A percentile compares a stretch with the other conserved stretches of the same genome.
These are phyloP conservation scores for Oceanodroma leucorhoa DNA, from an alignment of 2,797 vertebrate genomes.

Conservation along the genomic window DNA sequence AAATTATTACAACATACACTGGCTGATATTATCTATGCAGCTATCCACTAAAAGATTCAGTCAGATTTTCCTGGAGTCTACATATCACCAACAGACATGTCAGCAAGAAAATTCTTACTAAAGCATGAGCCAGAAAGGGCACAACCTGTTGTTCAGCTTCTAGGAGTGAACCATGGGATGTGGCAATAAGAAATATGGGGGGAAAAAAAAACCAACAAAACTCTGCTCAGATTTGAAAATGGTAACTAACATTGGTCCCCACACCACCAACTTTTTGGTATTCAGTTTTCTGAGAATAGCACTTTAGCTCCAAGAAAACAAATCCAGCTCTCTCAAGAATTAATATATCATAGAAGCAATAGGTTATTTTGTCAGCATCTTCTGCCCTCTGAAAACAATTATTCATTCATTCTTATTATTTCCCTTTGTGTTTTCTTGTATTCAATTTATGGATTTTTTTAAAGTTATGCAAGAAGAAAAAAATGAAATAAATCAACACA, in stretches of 20 bases:
- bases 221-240: neutral
- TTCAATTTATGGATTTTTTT: neutral
- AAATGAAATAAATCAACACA: neutral
- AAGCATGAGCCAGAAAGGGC: neutral
- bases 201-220: rapidly evolving
- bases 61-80: neutral
- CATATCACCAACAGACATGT: neutral
- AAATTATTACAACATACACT: neutral
- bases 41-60: neutral
- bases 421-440: neutral
- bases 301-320: neutral
- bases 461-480: neutral
- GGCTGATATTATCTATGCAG: neutral
- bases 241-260: neutral
- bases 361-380: neutral
- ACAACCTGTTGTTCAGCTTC: neutral
- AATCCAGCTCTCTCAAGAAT: neutral
- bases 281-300: neutral
- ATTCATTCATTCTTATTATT: neutral
- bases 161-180: neutral
- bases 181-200: neutral
- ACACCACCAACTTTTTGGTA: neutral
- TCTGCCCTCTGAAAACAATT: neutral
- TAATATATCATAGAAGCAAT: neutral
- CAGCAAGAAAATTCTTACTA: neutral